Percentiles rank a stretch among this genome's conserved stretches.
Evolutionary conservation across 2,113 vertebrate genomes (phyloP).

Genomic region (Carassius auratus): DNA sequence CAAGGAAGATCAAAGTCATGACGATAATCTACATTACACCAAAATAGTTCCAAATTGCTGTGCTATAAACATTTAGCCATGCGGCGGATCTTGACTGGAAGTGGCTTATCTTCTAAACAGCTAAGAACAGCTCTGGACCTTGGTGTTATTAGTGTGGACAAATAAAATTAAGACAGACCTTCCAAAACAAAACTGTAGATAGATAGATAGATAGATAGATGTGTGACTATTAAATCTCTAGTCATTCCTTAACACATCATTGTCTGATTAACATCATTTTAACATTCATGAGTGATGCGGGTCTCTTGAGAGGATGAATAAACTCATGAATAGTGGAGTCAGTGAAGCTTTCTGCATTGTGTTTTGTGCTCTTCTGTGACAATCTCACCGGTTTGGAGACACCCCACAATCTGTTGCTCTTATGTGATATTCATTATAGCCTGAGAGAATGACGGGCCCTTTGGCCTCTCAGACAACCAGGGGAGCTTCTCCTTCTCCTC

Average conservation of each 20-base stretch:
- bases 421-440: conserved; percentile 64
- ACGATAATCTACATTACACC: conserved; percentile 36
- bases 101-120: background rate
- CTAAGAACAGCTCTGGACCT: background rate
- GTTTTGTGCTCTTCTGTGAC: conserved; percentile 36
- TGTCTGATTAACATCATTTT: conserved; percentile 50
- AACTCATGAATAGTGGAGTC: conserved; percentile 48
- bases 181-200: background rate
- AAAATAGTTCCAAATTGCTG: conserved; percentile 11
- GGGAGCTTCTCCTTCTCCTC: conserved; percentile 47
- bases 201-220: background rate
- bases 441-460: conserved; percentile 46
- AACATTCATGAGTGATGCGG: conserved; percentile 51
- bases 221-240: background rate
- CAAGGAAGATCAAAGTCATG: conserved; percentile 26
- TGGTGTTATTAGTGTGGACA: background rate
- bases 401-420: conserved; percentile 63
- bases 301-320: conserved; percentile 51
- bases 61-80: background rate
- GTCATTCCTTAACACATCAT: conserved; percentile 35
- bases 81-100: background rate
- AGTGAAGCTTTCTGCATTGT: conserved; percentile 34
- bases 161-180: background rate
- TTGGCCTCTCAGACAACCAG: conserved; percentile 42
- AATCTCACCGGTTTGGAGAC: conserved; percentile 39